Percentiles rank a stretch among this genome's conserved stretches.
These are phyloP conservation scores for Urosaurus nigricauda DNA, from an alignment of 2,797 vertebrate genomes.

Conservation along the genomic window DNA sequence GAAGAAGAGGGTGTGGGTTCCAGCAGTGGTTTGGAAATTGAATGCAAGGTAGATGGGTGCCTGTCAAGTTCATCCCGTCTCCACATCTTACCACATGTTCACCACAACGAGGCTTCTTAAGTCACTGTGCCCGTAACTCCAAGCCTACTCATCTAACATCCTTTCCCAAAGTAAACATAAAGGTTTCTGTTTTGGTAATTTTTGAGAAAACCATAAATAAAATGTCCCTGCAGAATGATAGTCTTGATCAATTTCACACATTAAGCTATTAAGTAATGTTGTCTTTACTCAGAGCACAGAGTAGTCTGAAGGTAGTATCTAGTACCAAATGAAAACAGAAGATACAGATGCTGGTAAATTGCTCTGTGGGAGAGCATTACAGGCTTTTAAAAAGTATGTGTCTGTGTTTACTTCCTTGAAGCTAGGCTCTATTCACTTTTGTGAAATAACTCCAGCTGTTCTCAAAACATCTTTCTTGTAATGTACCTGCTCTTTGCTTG, in stretches of 20 bases:
- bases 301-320: neutral
- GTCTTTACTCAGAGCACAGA: neutral
- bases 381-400: neutral
- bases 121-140: neutral
- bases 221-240: neutral
- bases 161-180: neutral
- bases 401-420: neutral
- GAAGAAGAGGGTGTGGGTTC: neutral
- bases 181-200: slow-evolving; percentile 1
- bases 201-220: neutral
- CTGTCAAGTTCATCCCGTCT: neutral
- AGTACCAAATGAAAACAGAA: neutral
- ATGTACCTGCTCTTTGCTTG: neutral
- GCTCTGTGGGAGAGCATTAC: neutral
- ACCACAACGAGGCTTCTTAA: neutral
- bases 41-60: neutral
- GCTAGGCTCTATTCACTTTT: neutral
- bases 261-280: neutral
- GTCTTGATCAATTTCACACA: slow-evolving; percentile 9
- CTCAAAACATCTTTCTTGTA: neutral
- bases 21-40: neutral
- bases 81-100: neutral
- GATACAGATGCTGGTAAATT: neutral
- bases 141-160: too few relatives aligned
- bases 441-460: neutral